A percentile compares a stretch with the other conserved stretches of the same genome.
Evolutionary conservation across 2,797 vertebrate genomes (phyloP).

Genomic region (Pseudochirops cupreus): DNA sequence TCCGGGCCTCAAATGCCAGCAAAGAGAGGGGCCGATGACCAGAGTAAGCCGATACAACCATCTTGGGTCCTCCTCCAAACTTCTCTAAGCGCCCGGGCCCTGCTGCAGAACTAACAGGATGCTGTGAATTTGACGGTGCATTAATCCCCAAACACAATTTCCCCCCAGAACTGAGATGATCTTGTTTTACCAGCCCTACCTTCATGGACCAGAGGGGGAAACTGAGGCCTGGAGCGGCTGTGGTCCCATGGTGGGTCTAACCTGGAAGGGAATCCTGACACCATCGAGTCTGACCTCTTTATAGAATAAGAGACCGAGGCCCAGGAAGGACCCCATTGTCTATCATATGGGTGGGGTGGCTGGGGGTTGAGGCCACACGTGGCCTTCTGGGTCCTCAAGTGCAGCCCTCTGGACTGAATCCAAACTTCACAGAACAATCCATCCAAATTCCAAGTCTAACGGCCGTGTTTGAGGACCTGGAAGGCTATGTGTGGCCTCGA

Average conservation of each 20-base stretch:
- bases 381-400: too few relatives aligned
- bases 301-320: neutral
- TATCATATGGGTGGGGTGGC: neutral
- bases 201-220: neutral
- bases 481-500: too few relatives aligned
- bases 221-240: neutral
- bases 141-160: neutral
- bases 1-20: neutral
- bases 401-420: too few relatives aligned
- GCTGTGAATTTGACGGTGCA: too few relatives aligned
- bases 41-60: neutral
- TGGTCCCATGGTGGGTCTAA: accelerated
- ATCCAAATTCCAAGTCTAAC: too few relatives aligned
- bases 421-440: too few relatives aligned
- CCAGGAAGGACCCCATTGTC: neutral
- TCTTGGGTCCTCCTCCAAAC: too few relatives aligned
- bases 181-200: neutral
- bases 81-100: too few relatives aligned
- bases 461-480: too few relatives aligned
- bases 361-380: too few relatives aligned
- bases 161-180: neutral
- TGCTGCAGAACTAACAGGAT: neutral
- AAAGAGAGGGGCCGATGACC: too few relatives aligned
- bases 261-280: neutral
- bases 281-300: neutral